A percentile compares a stretch with the other conserved stretches of the same genome.
Conservation (phyloP, 2,113 vertebrate genomes). For the Phyllostomus discolor region DNA sequence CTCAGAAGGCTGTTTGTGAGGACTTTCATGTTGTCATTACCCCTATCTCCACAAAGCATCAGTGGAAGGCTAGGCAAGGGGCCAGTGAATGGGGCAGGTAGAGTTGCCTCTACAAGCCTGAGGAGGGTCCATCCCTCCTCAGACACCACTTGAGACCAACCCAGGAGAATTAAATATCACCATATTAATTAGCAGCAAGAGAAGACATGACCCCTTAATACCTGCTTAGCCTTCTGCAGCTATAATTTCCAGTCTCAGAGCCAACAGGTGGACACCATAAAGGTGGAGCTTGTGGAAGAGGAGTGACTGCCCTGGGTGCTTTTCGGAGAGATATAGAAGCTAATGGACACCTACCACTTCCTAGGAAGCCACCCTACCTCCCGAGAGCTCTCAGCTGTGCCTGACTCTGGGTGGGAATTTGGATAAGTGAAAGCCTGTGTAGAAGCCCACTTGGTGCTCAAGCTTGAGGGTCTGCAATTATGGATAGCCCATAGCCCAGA, state of each 20-base stretch:
- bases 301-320: neutral
- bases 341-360: neutral
- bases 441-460: neutral
- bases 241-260: neutral
- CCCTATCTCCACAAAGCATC: neutral
- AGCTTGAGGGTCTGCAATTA: neutral
- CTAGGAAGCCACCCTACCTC: neutral
- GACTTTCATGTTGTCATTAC: neutral
- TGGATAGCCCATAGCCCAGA: neutral
- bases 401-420: neutral
- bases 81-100: neutral
- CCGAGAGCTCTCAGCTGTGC: fast-evolving
- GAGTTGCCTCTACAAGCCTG: neutral
- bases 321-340: neutral
- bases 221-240: neutral
- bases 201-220: neutral
- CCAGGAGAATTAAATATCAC: neutral
- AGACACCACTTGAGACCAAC: neutral
- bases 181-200: too few relatives aligned
- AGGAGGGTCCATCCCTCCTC: neutral
- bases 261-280: neutral
- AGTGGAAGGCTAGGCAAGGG: neutral
- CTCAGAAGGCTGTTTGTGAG: neutral
- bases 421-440: neutral
- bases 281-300: neutral